Conservation (phyloP, 2,797 vertebrate species). For the Microchirus variegatus region DNA sequence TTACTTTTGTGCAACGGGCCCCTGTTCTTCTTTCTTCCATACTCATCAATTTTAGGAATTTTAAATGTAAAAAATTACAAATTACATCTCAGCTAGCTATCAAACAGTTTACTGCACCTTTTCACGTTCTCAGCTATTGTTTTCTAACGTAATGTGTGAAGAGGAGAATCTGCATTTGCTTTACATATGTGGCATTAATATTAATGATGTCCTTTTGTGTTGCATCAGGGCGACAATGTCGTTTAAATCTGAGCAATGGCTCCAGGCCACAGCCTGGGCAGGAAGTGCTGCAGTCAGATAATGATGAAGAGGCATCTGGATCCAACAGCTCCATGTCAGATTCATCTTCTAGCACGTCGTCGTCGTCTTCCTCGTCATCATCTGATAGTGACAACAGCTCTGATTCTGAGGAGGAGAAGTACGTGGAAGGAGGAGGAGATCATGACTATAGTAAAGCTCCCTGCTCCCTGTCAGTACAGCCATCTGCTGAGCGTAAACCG, state of each 20-base stretch:
- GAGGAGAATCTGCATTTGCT: too few relatives aligned
- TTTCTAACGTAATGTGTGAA: too few relatives aligned
- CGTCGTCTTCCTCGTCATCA: constrained; percentile 79
- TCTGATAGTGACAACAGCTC: constrained; percentile 87
- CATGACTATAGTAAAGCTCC: constrained; percentile 98
- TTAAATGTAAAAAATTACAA: too few relatives aligned
- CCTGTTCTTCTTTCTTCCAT: too few relatives aligned
- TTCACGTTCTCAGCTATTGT: too few relatives aligned
- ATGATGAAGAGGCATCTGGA: constrained; percentile 72
- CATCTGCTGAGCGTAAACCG: constrained; percentile 58
- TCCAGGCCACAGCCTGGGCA: constrained; percentile 75
- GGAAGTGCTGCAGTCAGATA: constrained; percentile 55
- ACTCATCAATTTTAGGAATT: too few relatives aligned
- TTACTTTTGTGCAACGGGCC: too few relatives aligned
- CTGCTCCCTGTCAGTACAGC: constrained; percentile 68
- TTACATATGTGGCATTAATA: neutral
- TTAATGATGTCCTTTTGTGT: constrained; percentile 23
- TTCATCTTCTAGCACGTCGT: constrained; percentile 74
- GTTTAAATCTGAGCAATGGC: constrained; percentile 84
- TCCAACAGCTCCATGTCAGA: constrained; percentile 80
- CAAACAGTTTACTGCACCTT: too few relatives aligned
- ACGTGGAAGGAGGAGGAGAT: constrained; percentile 92
- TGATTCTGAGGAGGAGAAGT: constrained; percentile 89
- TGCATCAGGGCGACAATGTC: constrained; percentile 64
- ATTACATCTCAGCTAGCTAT: too few relatives aligned